A percentile compares a stretch with the other conserved stretches of the same genome.
phyloP scores from a whole-genome alignment of 2,888 invertebrate genomes.

The Megaustenia siamemsis region DNA sequence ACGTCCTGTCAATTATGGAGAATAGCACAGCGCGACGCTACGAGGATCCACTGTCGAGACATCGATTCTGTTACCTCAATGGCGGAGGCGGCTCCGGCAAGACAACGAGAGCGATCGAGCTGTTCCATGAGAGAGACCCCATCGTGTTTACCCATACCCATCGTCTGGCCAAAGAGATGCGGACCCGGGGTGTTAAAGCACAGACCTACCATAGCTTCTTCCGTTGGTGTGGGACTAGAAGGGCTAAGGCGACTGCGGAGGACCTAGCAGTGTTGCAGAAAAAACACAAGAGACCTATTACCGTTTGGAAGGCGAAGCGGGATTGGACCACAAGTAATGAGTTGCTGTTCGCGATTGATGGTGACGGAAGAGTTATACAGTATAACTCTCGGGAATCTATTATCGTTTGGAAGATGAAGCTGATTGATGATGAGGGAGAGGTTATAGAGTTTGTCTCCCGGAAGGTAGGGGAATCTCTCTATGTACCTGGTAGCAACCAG shows the following conservation, averaged over 20 bases:
- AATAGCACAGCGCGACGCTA: not conserved
- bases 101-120: conserved; percentile 21
- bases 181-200: not conserved
- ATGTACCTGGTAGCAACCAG: not conserved
- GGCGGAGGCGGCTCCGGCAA: not conserved
- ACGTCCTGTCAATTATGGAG: not conserved
- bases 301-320: not conserved
- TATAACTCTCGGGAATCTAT: no score
- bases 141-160: conserved; percentile 6
- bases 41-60: not conserved
- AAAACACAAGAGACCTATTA: not conserved
- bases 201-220: conserved; percentile 18
- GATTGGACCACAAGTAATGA: not conserved
- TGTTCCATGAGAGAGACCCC: not conserved
- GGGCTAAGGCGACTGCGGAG: not conserved
- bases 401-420: no score
- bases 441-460: not conserved
- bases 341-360: not conserved
- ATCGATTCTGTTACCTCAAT: not conserved
- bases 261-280: not conserved
- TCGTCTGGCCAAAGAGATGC: conserved; percentile 19
- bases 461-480: not conserved
- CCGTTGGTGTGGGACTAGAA: not conserved
- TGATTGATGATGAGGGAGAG: no score
- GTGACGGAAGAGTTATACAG: no score